Evolutionary conservation across 1,140 invertebrate species (phyloP).

Genomic region (Leptinotarsa undecemlineata): DNA sequence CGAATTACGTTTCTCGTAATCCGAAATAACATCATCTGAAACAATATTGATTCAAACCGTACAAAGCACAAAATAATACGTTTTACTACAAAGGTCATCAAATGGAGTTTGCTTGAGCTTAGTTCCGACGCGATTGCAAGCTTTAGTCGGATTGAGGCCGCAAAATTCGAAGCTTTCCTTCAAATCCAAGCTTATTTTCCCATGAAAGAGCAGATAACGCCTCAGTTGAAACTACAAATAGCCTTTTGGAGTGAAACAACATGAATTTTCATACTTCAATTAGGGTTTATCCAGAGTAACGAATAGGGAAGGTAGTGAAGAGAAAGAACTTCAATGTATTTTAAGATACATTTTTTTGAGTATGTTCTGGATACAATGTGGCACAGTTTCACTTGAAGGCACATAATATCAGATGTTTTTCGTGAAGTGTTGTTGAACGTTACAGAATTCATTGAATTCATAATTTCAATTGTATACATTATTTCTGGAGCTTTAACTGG

Average conservation of each 20-base stretch:
- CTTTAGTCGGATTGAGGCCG: not conserved
- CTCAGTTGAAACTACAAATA: not conserved
- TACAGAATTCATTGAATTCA: no score
- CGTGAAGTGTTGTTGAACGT: no score
- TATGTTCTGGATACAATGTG: no score
- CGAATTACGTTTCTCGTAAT: not conserved
- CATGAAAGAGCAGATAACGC: not conserved
- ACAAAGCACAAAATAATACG: not conserved
- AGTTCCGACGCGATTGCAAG: not conserved
- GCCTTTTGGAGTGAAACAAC: not conserved
- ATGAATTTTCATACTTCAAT: no score
- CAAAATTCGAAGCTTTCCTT: not conserved
- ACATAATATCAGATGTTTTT: no score
- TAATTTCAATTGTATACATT: no score
- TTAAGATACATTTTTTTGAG: no score
- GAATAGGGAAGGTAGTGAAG: no score
- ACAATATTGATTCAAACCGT: not conserved
- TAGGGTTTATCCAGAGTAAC: no score
- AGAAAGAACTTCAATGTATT: no score
- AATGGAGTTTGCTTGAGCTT: not conserved
- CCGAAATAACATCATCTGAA: not conserved
- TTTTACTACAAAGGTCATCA: not conserved
- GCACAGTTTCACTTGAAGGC: no score
- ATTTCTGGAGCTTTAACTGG: no score
- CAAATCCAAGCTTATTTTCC: conserved; percentile 6